Evolutionary conservation across 2,113 vertebrate species (phyloP).

Genomic region (cat (Felis catus)): F.catus_Fca126_mat1.0 CM031419.1:70705501-70706000

Average conservation of each 20-base stretch:
- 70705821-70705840: not conserved
- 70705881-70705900: not conserved
- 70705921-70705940: not conserved
- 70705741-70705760: conserved; percentile 11
- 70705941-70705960: not conserved
- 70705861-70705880: not conserved
- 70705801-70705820: conserved; percentile 12
- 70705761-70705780: not conserved
- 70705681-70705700: not conserved
- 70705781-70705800: conserved; percentile 17
- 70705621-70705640: not conserved
- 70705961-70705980: not conserved
- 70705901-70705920: not conserved
- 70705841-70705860: not conserved
- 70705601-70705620: not conserved
- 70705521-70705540: not conserved
- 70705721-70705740: not conserved
- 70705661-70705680: not conserved
- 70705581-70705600: not conserved
- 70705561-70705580: not conserved
- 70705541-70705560: not conserved
- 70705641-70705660: not conserved
- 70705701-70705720: not conserved
- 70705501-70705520: not conserved
- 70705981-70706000: not conserved